Percentiles rank a stretch among this genome's conserved stretches.
phyloP scores from a whole-genome alignment of 2,113 vertebrate species.

The Microcebus jonahi region DNA sequence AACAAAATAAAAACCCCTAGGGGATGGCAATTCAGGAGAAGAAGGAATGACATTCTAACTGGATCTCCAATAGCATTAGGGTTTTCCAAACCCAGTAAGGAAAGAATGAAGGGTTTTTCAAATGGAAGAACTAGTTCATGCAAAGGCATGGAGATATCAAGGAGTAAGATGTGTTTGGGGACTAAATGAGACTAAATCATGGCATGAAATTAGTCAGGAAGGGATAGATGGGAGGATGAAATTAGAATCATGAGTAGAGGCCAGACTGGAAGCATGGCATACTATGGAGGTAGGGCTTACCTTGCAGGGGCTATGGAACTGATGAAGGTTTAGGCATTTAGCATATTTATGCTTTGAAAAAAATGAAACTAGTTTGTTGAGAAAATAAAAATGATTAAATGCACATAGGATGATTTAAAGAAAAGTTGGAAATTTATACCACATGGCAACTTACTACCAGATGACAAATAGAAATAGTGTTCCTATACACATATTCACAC shows the following conservation, averaged over 20 bases:
- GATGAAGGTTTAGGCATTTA: neutral
- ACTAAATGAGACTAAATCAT: neutral
- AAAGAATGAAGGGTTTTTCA: neutral
- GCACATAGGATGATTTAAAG: neutral
- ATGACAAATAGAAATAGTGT: conserved; percentile 24
- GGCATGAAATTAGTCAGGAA: neutral
- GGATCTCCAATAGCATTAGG: neutral
- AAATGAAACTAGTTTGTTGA: neutral
- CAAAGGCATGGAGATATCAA: neutral
- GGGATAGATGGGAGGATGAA: neutral
- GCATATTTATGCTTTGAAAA: neutral
- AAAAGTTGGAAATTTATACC: neutral
- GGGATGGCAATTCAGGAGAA: neutral
- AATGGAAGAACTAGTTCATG: neutral
- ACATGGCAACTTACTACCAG: neutral
- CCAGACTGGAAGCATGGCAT: neutral
- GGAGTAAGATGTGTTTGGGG: neutral
- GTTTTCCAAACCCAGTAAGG: neutral
- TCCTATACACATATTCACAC: neutral
- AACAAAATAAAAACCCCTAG: neutral
- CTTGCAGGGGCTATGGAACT: neutral
- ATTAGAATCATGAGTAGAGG: neutral
- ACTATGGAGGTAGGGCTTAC: neutral
- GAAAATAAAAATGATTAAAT: conserved; percentile 44
- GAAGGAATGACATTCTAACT: neutral